These are phyloP conservation scores for Hartigia nigra DNA, from an alignment of 2,888 invertebrate genomes.

Conservation along the genomic window DNA sequence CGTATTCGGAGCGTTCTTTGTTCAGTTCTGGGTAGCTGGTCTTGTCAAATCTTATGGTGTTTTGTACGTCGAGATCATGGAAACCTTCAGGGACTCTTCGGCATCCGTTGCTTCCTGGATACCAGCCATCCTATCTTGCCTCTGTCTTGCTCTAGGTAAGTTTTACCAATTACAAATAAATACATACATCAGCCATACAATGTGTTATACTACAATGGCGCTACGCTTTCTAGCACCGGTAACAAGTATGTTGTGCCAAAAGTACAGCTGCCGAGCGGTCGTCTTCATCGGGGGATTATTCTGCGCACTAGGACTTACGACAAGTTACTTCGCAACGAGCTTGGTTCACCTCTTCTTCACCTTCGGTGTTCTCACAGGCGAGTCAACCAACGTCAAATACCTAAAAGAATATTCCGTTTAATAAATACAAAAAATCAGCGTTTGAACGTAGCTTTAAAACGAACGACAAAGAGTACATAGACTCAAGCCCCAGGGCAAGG, in stretches of 20 bases:
- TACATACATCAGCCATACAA: not conserved
- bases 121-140: constrained; percentile 80
- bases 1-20: constrained; percentile 81
- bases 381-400: constrained; percentile 33
- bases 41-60: constrained; percentile 85
- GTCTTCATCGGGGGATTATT: constrained; percentile 80
- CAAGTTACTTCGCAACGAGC: constrained; percentile 78
- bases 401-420: not conserved
- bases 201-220: not conserved
- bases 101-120: constrained; percentile 84
- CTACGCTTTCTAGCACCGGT: constrained; percentile 71
- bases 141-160: constrained; percentile 79
- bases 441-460: not conserved
- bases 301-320: constrained; percentile 76
- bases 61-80: constrained; percentile 83
- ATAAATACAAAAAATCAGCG: not conserved
- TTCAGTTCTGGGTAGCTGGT: constrained; percentile 85
- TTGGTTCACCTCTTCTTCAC: constrained; percentile 77
- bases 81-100: constrained; percentile 80
- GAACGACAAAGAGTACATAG: not conserved
- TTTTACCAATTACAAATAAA: constrained; percentile 16
- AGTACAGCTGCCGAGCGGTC: constrained; percentile 73
- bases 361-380: constrained; percentile 79
- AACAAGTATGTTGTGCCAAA: constrained; percentile 79
- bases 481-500: not conserved